Base-by-base conservation (phyloP, 2,113 vertebrate species). In the Anas platyrhynchos region DNA sequence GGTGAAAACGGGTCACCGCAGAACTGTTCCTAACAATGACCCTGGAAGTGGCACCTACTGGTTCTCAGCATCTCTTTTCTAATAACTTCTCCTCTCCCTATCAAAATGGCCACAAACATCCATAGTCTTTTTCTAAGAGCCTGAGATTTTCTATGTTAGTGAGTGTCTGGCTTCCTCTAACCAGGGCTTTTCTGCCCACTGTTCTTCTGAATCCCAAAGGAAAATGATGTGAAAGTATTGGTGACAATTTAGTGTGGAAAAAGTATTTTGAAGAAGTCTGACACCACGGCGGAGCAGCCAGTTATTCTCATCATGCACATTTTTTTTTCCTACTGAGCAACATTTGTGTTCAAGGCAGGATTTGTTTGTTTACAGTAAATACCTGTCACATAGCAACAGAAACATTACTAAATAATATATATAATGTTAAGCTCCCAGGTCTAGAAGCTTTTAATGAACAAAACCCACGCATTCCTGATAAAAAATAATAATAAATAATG, bases 401-500 rank as follows among this genome's bases (percentile, higher is more conserved):
- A 97, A 95, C 91, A 93, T 95, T 94, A 93, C 90, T 87, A 80
- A 95, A 96, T 96, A 95, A 87, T 78, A 92, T 82, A 83, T 27
- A 78, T 38, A 69, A 83, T 83, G 48, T 80, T 84, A 82, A 92
- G 95, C 86, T 97, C 82, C 96, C 73, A 55, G 7, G 12, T 67
- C 55, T 89, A 68, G 82, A 95, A 97, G 83, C 80, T 86, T 94
- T 94, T 89, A 92, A 72, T 66, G 87, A 94, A 90, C 78, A 85
- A 91, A 78, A 69, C 1, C 0, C 77, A 65, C 46, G 8, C 7
- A 20, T 94, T 89, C 76, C 90, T 94, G 94, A 94, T 94, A 93
- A 96, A 97, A 97, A 97, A 95, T 56, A 41, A 88, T 62, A 83
- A 97, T 97, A 97, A 97, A 97, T 97, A 96, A 96, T 25, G 73